Conservation (phyloP, 2,888 invertebrate species). For the Dryobota labecula region DNA sequence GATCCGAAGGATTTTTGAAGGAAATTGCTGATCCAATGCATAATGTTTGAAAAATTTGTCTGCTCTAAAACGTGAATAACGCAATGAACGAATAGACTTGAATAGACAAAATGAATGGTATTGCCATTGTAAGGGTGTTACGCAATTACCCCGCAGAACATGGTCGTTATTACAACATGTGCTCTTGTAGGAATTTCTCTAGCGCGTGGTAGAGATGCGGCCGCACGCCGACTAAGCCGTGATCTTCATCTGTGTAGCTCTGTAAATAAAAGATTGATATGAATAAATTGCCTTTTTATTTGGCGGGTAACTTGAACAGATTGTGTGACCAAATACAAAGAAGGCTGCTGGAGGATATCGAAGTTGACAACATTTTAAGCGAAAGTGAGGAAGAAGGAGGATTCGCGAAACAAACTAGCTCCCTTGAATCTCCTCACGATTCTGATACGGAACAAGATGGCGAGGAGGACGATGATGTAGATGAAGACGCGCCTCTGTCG, state of each 20-base stretch:
- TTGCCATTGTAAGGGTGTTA: not conserved
- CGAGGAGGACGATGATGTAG: no score
- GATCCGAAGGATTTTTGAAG: not conserved
- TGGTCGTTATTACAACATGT: conserved; percentile 76
- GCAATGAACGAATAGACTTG: not conserved
- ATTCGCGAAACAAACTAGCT: no score
- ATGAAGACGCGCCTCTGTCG: no score
- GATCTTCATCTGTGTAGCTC: conserved; percentile 98
- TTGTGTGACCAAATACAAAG: no score
- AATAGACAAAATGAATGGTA: not conserved
- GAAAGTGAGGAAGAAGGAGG: no score
- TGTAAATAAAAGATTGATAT: not conserved
- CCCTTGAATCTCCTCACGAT: no score
- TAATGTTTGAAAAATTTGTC: not conserved
- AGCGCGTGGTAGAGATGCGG: conserved; percentile 97
- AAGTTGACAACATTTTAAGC: no score
- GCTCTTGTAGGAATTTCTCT: conserved; percentile 93
- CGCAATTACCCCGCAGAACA: not conserved
- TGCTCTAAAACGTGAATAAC: not conserved
- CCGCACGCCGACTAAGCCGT: conserved; percentile 94
- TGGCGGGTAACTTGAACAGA: no score
- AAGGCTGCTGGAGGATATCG: no score
- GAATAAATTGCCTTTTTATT: no score
- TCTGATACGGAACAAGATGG: no score
- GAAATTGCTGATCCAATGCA: not conserved